Evolutionary conservation across 1,140 invertebrate genomes (phyloP).

Genomic region (Heterodera schachtii): DNA sequence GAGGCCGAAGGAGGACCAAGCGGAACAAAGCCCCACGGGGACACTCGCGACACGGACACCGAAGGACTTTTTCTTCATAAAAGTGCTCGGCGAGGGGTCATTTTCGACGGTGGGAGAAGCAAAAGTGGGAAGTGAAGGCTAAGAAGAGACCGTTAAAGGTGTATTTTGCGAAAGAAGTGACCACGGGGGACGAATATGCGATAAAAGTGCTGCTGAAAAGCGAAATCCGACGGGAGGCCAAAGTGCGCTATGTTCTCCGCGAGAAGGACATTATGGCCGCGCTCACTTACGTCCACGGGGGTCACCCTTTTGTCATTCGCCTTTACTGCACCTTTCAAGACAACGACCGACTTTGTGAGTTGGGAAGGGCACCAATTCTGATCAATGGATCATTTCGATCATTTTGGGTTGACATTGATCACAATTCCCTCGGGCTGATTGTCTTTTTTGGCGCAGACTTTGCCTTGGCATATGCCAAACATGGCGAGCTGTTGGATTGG

Average conservation of each 20-base stretch:
- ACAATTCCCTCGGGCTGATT: too few species aligned
- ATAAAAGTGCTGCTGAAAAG: slow-evolving; percentile 57
- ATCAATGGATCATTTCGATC: background rate
- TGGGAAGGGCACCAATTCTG: background rate
- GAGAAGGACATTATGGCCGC: slow-evolving; percentile 82
- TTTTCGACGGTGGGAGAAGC: slow-evolving; percentile 68
- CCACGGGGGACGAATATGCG: slow-evolving; percentile 48
- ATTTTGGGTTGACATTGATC: too few species aligned
- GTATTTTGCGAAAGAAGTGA: slow-evolving; percentile 45
- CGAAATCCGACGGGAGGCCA: slow-evolving; percentile 84
- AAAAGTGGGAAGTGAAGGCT: slow-evolving; percentile 68
- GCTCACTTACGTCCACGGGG: slow-evolving; percentile 55
- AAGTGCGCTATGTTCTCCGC: slow-evolving; percentile 84
- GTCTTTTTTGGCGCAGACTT: slow-evolving; percentile 73
- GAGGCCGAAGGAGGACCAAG: background rate
- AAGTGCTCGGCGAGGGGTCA: slow-evolving; percentile 53
- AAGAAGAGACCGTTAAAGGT: slow-evolving; percentile 34
- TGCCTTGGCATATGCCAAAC: slow-evolving; percentile 89
- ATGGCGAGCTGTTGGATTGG: slow-evolving; percentile 87
- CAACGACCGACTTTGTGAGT: slow-evolving; percentile 79
- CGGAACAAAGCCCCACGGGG: slow-evolving; percentile 1
- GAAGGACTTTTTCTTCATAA: slow-evolving; percentile 53
- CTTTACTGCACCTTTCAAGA: slow-evolving; percentile 97
- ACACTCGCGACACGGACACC: slow-evolving; percentile 38
- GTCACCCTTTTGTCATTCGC: slow-evolving; percentile 82